These are phyloP conservation scores for Sardina pilchardus DNA, from an alignment of 2,113 vertebrate genomes.

Conservation along the genomic window DNA sequence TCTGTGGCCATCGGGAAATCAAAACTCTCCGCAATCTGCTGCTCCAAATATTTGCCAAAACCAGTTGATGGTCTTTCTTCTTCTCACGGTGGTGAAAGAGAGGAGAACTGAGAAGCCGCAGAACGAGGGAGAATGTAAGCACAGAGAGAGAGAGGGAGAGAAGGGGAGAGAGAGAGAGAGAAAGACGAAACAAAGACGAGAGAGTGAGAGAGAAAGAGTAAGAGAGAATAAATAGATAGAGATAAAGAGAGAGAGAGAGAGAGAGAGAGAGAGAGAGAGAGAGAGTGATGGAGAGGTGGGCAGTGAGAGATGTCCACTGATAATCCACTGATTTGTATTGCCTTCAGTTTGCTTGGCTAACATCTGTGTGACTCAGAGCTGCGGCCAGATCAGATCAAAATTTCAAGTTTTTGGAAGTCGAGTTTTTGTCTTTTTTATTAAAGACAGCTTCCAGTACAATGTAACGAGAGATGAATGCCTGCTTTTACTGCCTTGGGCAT, in stretches of 20 bases:
- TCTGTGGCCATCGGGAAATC: slow-evolving; percentile 35
- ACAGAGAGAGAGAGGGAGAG: slow-evolving; percentile 4
- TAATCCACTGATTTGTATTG: too few relatives aligned
- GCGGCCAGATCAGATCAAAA: too few relatives aligned
- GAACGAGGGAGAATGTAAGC: too few relatives aligned
- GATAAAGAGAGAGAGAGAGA: slow-evolving; percentile 20
- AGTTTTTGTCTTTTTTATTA: background rate
- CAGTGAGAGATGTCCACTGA: background rate
- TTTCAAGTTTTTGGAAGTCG: too few relatives aligned
- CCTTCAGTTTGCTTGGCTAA: too few relatives aligned
- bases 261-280: background rate
- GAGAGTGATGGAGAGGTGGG: background rate
- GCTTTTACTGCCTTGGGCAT: background rate
- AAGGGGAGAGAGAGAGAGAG: too few relatives aligned
- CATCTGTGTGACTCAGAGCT: too few relatives aligned
- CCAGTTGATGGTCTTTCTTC: background rate
- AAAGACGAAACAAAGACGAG: too few relatives aligned
- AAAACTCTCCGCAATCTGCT: slow-evolving; percentile 27
- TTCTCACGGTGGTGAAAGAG: background rate
- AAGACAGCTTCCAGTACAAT: background rate
- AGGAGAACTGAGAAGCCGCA: too few relatives aligned
- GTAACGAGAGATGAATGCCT: background rate
- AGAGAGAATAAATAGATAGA: too few relatives aligned
- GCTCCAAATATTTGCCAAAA: slow-evolving; percentile 27
- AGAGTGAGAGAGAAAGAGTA: background rate